Percentiles rank a stretch among this genome's conserved stretches.
Evolutionary conservation across 2,888 invertebrate genomes (phyloP).

Genomic region (Dendrolimus pini): DNA sequence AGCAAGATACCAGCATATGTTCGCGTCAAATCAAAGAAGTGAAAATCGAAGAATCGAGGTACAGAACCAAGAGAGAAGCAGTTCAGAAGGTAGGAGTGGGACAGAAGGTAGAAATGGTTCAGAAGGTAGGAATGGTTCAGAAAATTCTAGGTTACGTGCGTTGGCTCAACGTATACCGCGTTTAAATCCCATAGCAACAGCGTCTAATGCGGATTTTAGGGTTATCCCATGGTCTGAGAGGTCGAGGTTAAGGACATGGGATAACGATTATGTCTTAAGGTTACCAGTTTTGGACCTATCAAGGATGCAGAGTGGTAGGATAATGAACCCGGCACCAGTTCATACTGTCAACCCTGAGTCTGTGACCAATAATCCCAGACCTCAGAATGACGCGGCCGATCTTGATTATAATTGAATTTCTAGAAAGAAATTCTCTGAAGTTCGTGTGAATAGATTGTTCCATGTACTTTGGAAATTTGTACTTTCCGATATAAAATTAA

Average conservation of each 20-base stretch:
- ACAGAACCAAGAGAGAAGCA: conserved; percentile 18
- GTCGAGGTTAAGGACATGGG: conserved; percentile 33
- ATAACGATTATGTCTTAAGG: conserved; percentile 48
- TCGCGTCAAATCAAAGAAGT: conserved; percentile 33
- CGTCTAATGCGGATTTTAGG: conserved; percentile 33
- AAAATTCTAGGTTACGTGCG: conserved; percentile 41
- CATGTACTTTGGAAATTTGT: too few relatives aligned
- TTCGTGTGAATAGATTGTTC: too few relatives aligned
- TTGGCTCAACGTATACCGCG: conserved; percentile 54
- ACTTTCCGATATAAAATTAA: too few relatives aligned
- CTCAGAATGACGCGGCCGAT: conserved; percentile 27
- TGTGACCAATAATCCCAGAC: conserved; percentile 27
- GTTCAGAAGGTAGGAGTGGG: conserved; percentile 11
- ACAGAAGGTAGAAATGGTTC: conserved; percentile 39
- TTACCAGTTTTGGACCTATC: conserved; percentile 48
- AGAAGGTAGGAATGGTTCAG: conserved; percentile 34
- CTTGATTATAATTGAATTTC: conserved; percentile 24
- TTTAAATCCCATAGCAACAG: conserved; percentile 35
- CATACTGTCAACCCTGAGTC: conserved; percentile 31
- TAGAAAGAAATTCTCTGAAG: too few relatives aligned
- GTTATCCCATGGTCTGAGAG: conserved; percentile 49
- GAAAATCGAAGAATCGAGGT: conserved; percentile 30
- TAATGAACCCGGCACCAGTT: conserved; percentile 20
- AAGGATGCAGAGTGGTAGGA: conserved; percentile 29
- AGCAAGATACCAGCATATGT: conserved; percentile 65